These are phyloP conservation scores for Agelaius tricolor DNA, from an alignment of 2,113 vertebrate species.

Conservation along the genomic window DNA sequence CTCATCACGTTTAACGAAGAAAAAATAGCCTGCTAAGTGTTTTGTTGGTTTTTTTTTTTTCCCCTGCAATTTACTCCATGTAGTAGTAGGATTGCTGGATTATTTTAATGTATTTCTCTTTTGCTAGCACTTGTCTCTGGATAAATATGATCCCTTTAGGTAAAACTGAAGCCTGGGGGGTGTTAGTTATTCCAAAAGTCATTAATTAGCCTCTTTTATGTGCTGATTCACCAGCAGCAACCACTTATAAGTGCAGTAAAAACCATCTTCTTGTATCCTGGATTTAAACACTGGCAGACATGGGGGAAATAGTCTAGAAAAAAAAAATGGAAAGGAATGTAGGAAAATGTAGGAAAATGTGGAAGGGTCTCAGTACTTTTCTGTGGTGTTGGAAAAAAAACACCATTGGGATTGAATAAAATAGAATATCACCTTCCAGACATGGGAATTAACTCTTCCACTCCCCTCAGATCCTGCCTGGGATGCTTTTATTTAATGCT, in stretches of 20 bases:
- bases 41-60: background rate
- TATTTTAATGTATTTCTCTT: background rate
- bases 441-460: background rate
- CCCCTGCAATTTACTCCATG: background rate
- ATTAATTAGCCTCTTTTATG: background rate
- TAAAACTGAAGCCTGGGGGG: background rate
- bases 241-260: background rate
- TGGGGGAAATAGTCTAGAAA: background rate
- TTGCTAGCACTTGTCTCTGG: background rate
- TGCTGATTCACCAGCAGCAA: constrained; percentile 23
- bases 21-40: background rate
- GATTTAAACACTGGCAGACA: background rate
- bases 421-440: background rate
- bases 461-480: background rate
- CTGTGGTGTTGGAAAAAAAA: background rate
- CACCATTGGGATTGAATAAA: background rate
- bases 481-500: background rate
- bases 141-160: background rate
- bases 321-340: background rate
- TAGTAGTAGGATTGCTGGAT: background rate
- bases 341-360: constrained; percentile 2
- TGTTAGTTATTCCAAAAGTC: background rate
- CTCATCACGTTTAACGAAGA: constrained; percentile 27
- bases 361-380: background rate
- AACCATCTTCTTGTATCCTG: background rate